phyloP scores from a whole-genome alignment of 2,888 invertebrate species.

The Drosophila barbarae region DNA sequence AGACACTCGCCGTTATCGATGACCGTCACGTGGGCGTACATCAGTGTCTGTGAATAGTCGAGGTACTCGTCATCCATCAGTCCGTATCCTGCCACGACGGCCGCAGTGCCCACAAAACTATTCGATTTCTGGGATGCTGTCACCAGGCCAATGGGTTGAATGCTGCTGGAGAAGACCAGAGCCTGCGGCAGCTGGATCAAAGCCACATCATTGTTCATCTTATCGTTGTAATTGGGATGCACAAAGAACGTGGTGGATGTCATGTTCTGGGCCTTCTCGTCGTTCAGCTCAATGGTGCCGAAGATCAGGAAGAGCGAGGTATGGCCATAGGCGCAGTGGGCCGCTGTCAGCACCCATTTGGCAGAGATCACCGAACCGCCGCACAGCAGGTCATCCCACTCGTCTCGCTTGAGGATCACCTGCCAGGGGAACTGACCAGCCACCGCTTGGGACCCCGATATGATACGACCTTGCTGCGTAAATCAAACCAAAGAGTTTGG shows the following conservation, averaged over 20 bases:
- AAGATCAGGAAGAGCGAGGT: constrained; percentile 67
- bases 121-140: constrained; percentile 39
- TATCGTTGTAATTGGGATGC: constrained; percentile 73
- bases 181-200: constrained; percentile 67
- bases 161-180: constrained; percentile 55
- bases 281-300: constrained; percentile 65
- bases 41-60: constrained; percentile 65
- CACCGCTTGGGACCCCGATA: constrained; percentile 64
- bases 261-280: constrained; percentile 58
- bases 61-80: constrained; percentile 72
- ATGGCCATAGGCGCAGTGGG: constrained; percentile 71
- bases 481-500: not conserved
- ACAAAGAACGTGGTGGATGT: constrained; percentile 62
- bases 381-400: constrained; percentile 69
- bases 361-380: constrained; percentile 76
- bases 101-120: constrained; percentile 62
- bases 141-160: constrained; percentile 72
- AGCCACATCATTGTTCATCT: constrained; percentile 76
- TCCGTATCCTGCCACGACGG: constrained; percentile 75
- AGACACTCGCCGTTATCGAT: constrained; percentile 68
- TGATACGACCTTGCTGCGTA: constrained; percentile 68
- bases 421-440: constrained; percentile 77
- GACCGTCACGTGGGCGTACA: constrained; percentile 71
- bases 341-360: constrained; percentile 77
- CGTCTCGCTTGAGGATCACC: constrained; percentile 73